Conservation (phyloP, 2,113 vertebrate genomes). For the Oostethus manadensis region DNA sequence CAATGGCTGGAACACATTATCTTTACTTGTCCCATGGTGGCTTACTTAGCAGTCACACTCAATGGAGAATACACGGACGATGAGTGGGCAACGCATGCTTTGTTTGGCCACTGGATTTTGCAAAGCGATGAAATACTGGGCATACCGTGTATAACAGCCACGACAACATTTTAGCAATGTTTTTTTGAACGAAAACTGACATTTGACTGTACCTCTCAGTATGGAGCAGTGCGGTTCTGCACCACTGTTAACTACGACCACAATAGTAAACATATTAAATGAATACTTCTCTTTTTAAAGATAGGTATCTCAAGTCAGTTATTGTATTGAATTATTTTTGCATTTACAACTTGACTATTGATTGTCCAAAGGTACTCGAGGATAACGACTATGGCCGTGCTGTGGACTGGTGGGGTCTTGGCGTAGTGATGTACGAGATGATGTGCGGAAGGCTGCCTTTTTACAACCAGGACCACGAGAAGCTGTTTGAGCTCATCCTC, state of each 20-base stretch:
- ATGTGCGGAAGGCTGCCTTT: conserved; percentile 90
- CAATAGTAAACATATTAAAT: neutral
- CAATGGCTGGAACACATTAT: too few species aligned
- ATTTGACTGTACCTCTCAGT: neutral
- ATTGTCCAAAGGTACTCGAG: conserved; percentile 79
- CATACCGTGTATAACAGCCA: too few species aligned
- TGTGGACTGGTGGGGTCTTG: conserved; percentile 93
- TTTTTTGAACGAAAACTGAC: too few species aligned
- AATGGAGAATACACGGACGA: too few species aligned
- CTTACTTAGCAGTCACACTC: too few species aligned
- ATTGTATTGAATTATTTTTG: neutral
- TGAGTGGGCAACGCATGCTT: too few species aligned
- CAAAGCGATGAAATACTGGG: too few species aligned
- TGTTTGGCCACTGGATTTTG: too few species aligned
- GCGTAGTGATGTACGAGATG: conserved; percentile 96
- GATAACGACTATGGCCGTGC: conserved; percentile 90
- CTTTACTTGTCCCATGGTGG: too few species aligned
- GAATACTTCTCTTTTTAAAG: too few species aligned
- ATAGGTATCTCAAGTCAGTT: neutral
- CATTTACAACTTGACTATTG: neutral
- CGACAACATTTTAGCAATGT: too few species aligned
- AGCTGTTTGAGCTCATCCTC: conserved; percentile 91
- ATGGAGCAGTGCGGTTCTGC: neutral
- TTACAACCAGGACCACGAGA: conserved; percentile 95
- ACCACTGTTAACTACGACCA: neutral